Conservation (phyloP, 2,888 invertebrate species). For the Amphipoea oculea region DNA sequence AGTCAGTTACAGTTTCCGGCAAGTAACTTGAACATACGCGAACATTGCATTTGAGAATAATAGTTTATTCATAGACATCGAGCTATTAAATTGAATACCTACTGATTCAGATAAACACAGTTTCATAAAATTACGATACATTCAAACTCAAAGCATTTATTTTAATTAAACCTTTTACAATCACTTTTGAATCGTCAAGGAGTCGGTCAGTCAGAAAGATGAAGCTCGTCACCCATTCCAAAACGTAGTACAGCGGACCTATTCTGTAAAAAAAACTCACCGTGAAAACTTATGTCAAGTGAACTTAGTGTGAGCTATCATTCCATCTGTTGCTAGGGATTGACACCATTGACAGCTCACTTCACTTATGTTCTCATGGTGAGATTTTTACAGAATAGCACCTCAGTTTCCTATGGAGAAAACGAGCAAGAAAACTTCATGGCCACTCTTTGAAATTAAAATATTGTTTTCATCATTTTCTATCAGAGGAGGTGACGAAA, state of each 20-base stretch:
- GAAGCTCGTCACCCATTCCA: background rate
- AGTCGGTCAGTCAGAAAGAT: background rate
- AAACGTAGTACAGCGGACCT: background rate
- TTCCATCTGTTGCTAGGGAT: no score
- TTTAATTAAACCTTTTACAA: background rate
- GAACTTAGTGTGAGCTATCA: no score
- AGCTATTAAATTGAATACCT: background rate
- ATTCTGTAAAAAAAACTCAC: no score
- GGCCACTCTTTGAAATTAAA: background rate
- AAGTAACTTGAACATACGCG: background rate
- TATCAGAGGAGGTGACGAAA: constrained; percentile 96
- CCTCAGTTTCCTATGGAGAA: background rate
- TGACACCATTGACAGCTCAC: no score
- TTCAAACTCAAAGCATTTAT: background rate
- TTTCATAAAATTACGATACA: background rate
- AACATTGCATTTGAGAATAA: background rate
- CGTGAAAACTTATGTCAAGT: no score
- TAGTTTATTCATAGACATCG: background rate
- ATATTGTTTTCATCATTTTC: background rate
- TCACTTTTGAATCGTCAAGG: no score
- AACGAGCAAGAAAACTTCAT: no score
- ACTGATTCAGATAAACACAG: background rate
- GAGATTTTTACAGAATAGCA: no score
- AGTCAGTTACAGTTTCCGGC: background rate
- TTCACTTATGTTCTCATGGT: no score